Base-by-base conservation (phyloP, 2,888 invertebrate genomes). In the Branchellion lobata region DNA sequence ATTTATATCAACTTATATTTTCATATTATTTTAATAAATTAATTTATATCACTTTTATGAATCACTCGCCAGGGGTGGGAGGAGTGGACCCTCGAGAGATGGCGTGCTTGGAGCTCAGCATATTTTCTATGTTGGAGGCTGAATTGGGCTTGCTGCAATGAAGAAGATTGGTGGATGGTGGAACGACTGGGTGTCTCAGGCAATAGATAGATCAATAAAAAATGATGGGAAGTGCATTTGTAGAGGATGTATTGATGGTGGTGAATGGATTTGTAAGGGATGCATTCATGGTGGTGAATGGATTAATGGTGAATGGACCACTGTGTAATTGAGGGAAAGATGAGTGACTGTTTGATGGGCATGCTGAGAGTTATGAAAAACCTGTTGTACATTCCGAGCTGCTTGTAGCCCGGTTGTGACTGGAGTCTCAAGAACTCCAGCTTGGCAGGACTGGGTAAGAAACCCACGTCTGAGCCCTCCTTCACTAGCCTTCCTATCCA, bases 401-500 rank as follows among this genome's bases (percentile, higher is more conserved):
- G 31, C 36, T 65, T 61, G 36, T 34, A 33, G 2, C 77, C 77
- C 2, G 65, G 29, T 40, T 77, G 77, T 0, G 57, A 83, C 81
- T 85, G 85, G 73, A 87, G 91, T 86, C 96, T 92, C 86, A 81
- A 31, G 18, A 73, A 31, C 90, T 99, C 99, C 89, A 99, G 90
- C 91, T 99, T 99, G 89, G 95, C 95, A 85, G 99, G 99, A 87
- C 96, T 96, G 85, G 99, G 99, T 89, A 99, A 98, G 91, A 99
- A 99, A 85, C 99, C 98, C 87, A 99, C 94, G 91, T 98, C 97
- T 90, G 93, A 93, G 87, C 94, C 95, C 90, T 98, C 98, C 90
- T 95, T 95, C 89, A 99, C 99, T 89, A 97, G 91, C 86, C 99
- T 92, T 83, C 99, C 99, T 89, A 99, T 99, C 99, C 99, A 99